A percentile compares a stretch with the other conserved stretches of the same genome.
phyloP scores from a whole-genome alignment of 1,140 invertebrate species.

The Akabosia matsudoensis region DNA sequence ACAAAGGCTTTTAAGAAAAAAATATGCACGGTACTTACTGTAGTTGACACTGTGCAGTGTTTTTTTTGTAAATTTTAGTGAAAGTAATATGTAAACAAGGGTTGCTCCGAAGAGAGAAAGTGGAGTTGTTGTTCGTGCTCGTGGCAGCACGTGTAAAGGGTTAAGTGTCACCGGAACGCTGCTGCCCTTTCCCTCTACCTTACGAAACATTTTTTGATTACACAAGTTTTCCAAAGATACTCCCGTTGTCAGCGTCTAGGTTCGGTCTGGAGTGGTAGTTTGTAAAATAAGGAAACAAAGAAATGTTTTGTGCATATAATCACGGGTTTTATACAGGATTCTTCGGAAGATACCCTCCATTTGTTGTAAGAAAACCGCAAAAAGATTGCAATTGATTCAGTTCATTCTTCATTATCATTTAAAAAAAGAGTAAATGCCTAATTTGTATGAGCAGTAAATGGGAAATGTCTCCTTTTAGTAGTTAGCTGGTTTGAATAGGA shows the following conservation, averaged over 20 bases:
- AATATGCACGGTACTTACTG: no score
- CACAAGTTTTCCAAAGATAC: no score
- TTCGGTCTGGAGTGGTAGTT: neutral
- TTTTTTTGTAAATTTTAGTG: no score
- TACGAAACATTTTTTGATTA: neutral
- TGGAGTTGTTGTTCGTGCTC: neutral
- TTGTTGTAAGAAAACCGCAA: constrained; percentile 42
- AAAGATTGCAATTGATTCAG: no score
- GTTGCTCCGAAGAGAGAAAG: neutral
- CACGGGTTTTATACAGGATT: constrained; percentile 42
- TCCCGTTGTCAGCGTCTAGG: neutral
- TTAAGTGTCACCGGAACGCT: neutral
- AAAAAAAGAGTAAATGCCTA: no score
- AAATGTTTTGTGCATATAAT: constrained; percentile 48
- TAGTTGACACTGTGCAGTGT: no score
- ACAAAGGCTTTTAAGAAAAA: no score
- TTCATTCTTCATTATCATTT: no score
- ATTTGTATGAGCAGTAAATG: no score
- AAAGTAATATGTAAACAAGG: no score
- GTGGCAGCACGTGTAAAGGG: neutral
- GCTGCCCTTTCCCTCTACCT: neutral
- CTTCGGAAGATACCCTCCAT: constrained; percentile 43
- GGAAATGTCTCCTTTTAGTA: no score
- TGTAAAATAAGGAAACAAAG: neutral
- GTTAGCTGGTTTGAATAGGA: no score